Evolutionary conservation across 1,140 invertebrate species (phyloP).

Genomic region (Lepidotrigona ventralis): DNA sequence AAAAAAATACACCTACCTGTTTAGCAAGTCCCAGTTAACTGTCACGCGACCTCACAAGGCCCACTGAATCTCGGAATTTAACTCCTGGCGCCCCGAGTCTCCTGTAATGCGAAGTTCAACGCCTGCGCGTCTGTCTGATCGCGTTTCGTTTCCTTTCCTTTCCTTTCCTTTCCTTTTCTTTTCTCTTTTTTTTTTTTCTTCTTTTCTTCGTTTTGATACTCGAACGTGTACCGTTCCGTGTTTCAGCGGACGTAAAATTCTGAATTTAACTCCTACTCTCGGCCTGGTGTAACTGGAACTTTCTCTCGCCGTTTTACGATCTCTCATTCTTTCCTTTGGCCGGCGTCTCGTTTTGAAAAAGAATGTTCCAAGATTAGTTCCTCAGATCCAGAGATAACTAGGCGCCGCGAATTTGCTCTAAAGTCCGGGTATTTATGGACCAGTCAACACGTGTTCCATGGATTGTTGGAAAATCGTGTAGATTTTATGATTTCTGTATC

Average conservation of each 20-base stretch:
- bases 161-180: no score
- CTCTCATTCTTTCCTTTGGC: background rate
- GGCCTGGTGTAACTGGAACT: conserved; percentile 29
- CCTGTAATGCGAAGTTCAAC: conserved; percentile 32
- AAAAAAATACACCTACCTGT: conserved; percentile 21
- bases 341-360: background rate
- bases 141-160: background rate
- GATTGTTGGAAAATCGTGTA: background rate
- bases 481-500: background rate
- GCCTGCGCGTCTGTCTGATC: background rate
- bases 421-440: conserved; percentile 42
- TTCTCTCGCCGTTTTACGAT: background rate
- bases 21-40: conserved; percentile 5
- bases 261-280: conserved; percentile 45
- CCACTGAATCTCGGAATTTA: conserved; percentile 28
- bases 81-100: conserved; percentile 29
- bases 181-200: no score
- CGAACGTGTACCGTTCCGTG: conserved; percentile 32
- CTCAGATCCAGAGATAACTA: conserved; percentile 31
- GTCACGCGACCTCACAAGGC: background rate
- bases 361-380: conserved; percentile 20
- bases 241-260: conserved; percentile 46
- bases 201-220: background rate
- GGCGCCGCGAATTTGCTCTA: conserved; percentile 12
- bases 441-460: background rate